Base-by-base conservation (phyloP, 1,140 invertebrate genomes). In the Nylanderia fulva region DNA sequence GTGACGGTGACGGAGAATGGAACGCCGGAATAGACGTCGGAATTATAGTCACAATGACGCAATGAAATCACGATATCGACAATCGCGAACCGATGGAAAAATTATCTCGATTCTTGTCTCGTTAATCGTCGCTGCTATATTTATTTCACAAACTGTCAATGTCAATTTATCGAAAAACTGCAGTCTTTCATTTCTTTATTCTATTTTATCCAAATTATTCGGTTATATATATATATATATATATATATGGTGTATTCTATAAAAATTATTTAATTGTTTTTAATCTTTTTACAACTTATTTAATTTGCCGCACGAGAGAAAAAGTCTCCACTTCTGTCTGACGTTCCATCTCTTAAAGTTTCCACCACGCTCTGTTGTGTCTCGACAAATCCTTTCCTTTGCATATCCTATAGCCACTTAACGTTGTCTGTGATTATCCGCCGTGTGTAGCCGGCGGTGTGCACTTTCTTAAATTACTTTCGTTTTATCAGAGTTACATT, bases 391-490 rank as follows among this genome's bases (percentile, higher is more conserved):
- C 27, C 69, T 83, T 56, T 13, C 24, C 33, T 63, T 42, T 56
- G 27, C 42, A 21, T 76, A 42, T 84, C 71, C 42, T 54, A 63
- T 76, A 39, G 42, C 71, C 71, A 64, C 71, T 84, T 45, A 61
- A 76, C 56, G 56, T 76, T 76, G 39, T 48, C 58, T 24, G 71
- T 84, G 42, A 76, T 84, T 84, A 84, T 76, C 45, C 58, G 58
- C 71, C 71, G 24, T 84, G 75, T 48, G 71, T 54, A 84, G 61
- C 15, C 58, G 58, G 36, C 6, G 45, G 45, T 33, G 56, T 84
- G 80, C 80, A 84, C 71, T 84, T 84, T 84, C 80, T 84, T 76
- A 76, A 84, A 84, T 84, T 84, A 84, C 71, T 76, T 84, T 76
- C 58, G 56, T 76, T 76, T 84, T 63, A 76, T 84, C 45, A 42